Evolutionary conservation across 2,888 invertebrate genomes (phyloP), one percentile per base, ranked within the genome.

Genomic region (Nudaria mundana): DNA sequence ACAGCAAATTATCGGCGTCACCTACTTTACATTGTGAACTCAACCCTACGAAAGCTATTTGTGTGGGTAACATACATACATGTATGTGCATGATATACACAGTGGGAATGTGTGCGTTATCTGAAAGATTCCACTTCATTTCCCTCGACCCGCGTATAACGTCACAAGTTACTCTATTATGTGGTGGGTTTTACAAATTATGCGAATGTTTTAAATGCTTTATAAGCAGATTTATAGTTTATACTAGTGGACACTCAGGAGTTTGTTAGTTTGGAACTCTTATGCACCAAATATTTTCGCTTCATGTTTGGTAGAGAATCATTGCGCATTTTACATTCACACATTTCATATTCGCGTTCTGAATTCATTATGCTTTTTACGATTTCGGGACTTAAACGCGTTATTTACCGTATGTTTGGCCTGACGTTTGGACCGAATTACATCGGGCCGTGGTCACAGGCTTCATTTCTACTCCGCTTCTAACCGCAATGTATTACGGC

Each of bases 41-140:
- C 79, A 72, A 71, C 80, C 79, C 76, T 70, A 68, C 49, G 51
- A 60, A 63, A 63, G 66, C 57, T 58, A 56, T 63, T 52, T 62
- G 30, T 32, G 35, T 44, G 46, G 55, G 62, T 34, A 41, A 6
- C 14, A 41, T 42, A 42, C 52, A 28, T 39, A 6, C 14, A 41
- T 42, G 43, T 53, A 28, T 39, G 11, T 32, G 40, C 52, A 54
- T 44, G 24, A 37, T n/a, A 52, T 38, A 44, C 44, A 43, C 15
- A 45, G 49, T 32, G 46, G 62, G 66, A 58, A 55, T 72, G 87
- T 87, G 82, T 86, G 86, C 52, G 88, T 88, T 88, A 88, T 88
- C 88, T 76, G 78, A 70, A 81, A 84, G 83, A 86, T 88, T 88
- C 88, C 87, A 78, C 82, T 81, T 87, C 88, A 87, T 87, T 88